Base-by-base conservation (phyloP, 2,888 invertebrate species). In the Cataglyphis altisquamis region DNA sequence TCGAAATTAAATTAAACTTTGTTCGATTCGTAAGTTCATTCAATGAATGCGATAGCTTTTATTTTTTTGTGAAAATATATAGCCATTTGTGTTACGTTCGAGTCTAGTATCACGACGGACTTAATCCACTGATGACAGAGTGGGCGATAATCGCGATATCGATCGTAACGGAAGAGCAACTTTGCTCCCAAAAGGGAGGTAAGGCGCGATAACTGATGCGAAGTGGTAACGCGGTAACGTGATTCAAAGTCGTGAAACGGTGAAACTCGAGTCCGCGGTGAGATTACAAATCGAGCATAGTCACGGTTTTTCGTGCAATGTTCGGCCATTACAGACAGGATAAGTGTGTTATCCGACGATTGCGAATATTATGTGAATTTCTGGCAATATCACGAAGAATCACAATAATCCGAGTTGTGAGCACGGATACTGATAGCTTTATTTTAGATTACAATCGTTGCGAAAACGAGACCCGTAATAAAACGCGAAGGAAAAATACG, bases 251-350 rank as follows among this genome's bases (percentile, higher is more conserved):
- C 85, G 85, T 86, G 83, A 85, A 85, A 80, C 72, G 75, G 70
- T 74, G 81, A 83, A 75, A 64, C 72, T 81, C 83, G 84, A 72
- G 74, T 66, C 52, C 72, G 83, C 73, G 77, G 68, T 52, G 78
- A 60, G 82, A 84, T 87, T 87, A 86, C 74, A 86, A 87, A 87
- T 87, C 82, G 86, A 36, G 82, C 52, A 57, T 64, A 84, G 87
- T 87, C 87, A 86, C 87, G 86, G 82, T 86, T 86, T 86, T 84
- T 86, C 85, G 85, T 84, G 84, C 83, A 32, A n/a, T 12, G 21
- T 36, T 5, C 55, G 67, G 60, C 70, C 60, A 18, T 80, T 80
- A 80, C 72, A 8, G 25, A 39, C 62, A 25, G 75, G 52, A 45
- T 77, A 84, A 84, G 70, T 73, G 81, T 73, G 75, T 70, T 81